A percentile compares a stretch with the other conserved stretches of the same genome.
Conservation (phyloP, 2,888 invertebrate species). For the Muschampia plurimacula region DNA sequence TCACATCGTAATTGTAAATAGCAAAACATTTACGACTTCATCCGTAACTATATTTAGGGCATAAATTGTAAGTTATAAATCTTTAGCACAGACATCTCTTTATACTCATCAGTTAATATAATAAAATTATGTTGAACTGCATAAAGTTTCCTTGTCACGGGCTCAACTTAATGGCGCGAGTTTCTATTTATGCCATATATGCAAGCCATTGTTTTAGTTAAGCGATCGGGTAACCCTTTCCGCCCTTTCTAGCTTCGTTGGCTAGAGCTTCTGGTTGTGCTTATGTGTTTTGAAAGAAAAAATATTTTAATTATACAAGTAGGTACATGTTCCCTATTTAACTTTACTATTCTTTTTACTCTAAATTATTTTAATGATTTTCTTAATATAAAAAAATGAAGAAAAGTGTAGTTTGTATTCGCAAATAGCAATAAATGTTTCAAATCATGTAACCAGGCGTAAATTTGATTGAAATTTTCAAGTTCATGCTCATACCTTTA, state of each 20-base stretch:
- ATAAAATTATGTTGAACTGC: background rate
- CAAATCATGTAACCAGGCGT: background rate
- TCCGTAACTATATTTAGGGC: background rate
- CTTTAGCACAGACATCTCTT: background rate
- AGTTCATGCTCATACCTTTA: background rate
- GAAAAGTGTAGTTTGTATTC: too few relatives aligned
- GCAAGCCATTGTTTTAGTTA: constrained; percentile 35
- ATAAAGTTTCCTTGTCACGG: background rate
- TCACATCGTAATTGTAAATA: background rate
- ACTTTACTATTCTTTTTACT: too few relatives aligned
- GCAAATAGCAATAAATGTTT: too few relatives aligned
- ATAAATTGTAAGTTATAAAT: background rate
- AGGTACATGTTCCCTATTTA: background rate
- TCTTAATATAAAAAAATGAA: too few relatives aligned
- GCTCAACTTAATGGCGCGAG: constrained; percentile 17
- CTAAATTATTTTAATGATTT: background rate
- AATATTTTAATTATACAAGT: background rate
- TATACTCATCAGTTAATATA: background rate
- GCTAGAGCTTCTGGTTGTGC: constrained; percentile 9
- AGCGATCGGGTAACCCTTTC: constrained; percentile 35
- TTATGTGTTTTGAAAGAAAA: background rate
- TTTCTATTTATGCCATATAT: constrained; percentile 10
- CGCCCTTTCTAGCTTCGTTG: constrained; percentile 24
- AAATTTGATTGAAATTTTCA: background rate
- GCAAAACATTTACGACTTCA: background rate